Evolutionary conservation across 2,113 vertebrate species (phyloP), one percentile per base, ranked within the genome.

Genomic region (Oncorhynchus clarkii): DNA sequence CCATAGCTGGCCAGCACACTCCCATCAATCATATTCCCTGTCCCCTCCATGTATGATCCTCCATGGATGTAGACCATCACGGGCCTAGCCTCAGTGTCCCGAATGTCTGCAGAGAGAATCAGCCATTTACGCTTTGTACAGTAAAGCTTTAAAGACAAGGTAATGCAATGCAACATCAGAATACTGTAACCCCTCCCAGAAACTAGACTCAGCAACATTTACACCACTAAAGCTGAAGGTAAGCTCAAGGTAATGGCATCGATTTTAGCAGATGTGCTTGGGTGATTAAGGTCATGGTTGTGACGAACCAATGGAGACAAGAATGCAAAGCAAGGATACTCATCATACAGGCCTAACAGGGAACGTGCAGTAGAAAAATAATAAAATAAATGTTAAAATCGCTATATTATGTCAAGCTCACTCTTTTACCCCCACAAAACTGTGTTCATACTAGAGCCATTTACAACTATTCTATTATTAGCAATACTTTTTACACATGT

Each of bases 61-160:
- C 97, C 97, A 0, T 99, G 97, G 91, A 99, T 98, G 71, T 98
- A 99, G 70, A 99, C 95, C 97, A 99, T 99, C 84, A 98, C 97
- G 0, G 97, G 97, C 86, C 96, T 96, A 64, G 96, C 95, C 72
- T 97, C 97, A 34, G 96, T 95, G 92, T 98, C 97, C 81, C 97
- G 94, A 90, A 98, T 96, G 90, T 98, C 97, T 99, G 95, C 81
- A 95, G 95, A 75, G 45, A 81, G 60, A 66, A 85, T 66, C 81
- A 81, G 84, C 75, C n/a, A 86, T 69, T 31, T 48, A 70, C 65
- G 11, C 60, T 24, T n/a, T 20, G 67, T 79, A 80, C 76, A 70
- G 76, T 48, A 76, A 71, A 64, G 20, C 31, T n/a, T 64, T 16
- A 45, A 95, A 71, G 39, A 76, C 75, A 78, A 78, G 80, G 76